Conservation (phyloP, 2,113 vertebrate genomes). For the Stomatorhinus ivindoensis region DNA sequence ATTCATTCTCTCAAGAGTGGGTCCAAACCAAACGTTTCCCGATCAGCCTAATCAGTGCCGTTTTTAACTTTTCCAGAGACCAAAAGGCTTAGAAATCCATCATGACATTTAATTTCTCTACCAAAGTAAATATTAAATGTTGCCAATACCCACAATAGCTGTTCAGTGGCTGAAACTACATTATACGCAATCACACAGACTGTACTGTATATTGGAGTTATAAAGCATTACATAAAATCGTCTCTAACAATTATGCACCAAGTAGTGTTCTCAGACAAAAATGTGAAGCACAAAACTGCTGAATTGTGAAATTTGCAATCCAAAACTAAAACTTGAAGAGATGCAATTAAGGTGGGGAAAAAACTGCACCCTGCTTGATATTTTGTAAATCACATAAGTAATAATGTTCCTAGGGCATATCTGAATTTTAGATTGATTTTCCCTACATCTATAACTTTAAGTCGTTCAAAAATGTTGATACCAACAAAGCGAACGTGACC, state of each 20-base stretch:
- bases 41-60: slow-evolving; percentile 6
- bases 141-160: slow-evolving; percentile 8
- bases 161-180: neutral
- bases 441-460: neutral
- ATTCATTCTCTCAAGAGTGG: neutral
- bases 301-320: slow-evolving; percentile 1
- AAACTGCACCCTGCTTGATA: neutral
- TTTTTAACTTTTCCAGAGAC: slow-evolving; percentile 13
- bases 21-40: slow-evolving; percentile 9
- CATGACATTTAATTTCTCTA: neutral
- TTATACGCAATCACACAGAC: neutral
- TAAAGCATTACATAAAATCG: neutral
- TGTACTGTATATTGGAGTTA: neutral
- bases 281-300: neutral
- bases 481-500: neutral
- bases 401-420: neutral
- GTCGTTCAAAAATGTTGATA: neutral
- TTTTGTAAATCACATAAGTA: neutral
- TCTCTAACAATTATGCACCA: neutral
- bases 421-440: neutral
- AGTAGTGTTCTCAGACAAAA: neutral
- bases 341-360: neutral
- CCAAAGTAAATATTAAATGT: slow-evolving; percentile 19
- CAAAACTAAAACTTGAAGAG: neutral
- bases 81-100: neutral